A percentile compares a stretch with the other conserved stretches of the same genome.
Evolutionary conservation across 2,888 invertebrate species (phyloP).

Genomic region (Anodontia alba): DNA sequence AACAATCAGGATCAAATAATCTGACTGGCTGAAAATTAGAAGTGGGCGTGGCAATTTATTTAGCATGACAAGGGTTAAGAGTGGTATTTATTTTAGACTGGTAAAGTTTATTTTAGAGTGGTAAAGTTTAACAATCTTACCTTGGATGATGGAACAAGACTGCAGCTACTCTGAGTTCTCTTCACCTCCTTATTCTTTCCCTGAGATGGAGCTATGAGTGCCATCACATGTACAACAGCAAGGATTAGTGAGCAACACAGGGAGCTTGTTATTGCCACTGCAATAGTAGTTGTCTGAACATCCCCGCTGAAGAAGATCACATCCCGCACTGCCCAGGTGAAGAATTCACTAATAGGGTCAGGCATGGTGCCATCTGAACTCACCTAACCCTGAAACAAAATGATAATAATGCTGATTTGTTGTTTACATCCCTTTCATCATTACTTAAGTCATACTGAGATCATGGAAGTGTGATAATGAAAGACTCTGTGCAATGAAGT

Average conservation of each 20-base stretch:
- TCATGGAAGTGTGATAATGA: no score
- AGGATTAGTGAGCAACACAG: constrained; percentile 73
- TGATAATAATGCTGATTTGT: no score
- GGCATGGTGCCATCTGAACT: constrained; percentile 36
- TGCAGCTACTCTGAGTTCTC: constrained; percentile 2
- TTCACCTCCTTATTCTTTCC: constrained; percentile 24
- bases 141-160: not conserved
- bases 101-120: no score
- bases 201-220: constrained; percentile 47
- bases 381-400: not conserved
- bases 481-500: no score
- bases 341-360: constrained; percentile 59
- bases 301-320: constrained; percentile 76
- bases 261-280: constrained; percentile 76
- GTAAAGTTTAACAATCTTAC: constrained; percentile 1
- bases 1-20: no score
- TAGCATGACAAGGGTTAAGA: no score
- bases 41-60: no score
- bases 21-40: no score
- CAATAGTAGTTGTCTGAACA: constrained; percentile 76
- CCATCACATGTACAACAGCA: constrained; percentile 66
- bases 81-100: no score
- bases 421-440: no score
- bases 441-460: no score
- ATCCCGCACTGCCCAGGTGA: constrained; percentile 67